Conservation (phyloP, 2,797 vertebrate species). For the Tamandua tetradactyla region DNA sequence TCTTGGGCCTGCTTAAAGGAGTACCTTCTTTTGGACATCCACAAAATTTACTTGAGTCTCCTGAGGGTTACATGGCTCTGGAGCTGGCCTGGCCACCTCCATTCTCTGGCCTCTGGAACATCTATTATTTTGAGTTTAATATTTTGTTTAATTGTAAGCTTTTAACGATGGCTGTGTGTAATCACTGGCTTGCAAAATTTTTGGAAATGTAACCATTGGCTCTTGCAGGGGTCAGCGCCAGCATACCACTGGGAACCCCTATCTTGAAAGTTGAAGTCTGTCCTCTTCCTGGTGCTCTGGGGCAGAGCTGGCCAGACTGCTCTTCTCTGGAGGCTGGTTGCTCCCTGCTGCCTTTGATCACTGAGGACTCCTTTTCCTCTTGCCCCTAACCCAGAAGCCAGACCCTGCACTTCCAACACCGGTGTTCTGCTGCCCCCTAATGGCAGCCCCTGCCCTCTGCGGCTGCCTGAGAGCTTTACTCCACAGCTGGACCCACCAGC, state of each 20-base stretch:
- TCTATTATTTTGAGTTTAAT: not conserved
- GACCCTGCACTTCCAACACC: not conserved
- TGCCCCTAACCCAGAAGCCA: accelerated
- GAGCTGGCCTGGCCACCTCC: too few species aligned
- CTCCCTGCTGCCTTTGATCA: accelerated
- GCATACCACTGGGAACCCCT: not conserved
- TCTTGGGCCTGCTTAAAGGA: constrained; percentile 87
- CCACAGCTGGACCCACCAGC: not conserved
- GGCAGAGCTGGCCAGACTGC: not conserved
- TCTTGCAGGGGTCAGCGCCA: not conserved
- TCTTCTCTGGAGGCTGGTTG: not conserved
- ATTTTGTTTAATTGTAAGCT: not conserved
- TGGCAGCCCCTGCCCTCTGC: not conserved
- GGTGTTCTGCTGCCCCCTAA: constrained; percentile 13
- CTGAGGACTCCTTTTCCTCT: too few species aligned
- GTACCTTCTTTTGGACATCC: constrained; percentile 89
- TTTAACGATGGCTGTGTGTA: not conserved
- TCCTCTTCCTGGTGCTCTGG: not conserved
- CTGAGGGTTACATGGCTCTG: constrained; percentile 94
- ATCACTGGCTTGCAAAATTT: not conserved
- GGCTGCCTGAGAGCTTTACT: not conserved
- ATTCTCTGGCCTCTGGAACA: too few species aligned
- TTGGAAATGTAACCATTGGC: not conserved
- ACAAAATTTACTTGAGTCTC: constrained; percentile 92
- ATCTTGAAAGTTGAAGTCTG: not conserved